Evolutionary conservation across 2,888 invertebrate species (phyloP).

Genomic region (Nomada ruficornis): DNA sequence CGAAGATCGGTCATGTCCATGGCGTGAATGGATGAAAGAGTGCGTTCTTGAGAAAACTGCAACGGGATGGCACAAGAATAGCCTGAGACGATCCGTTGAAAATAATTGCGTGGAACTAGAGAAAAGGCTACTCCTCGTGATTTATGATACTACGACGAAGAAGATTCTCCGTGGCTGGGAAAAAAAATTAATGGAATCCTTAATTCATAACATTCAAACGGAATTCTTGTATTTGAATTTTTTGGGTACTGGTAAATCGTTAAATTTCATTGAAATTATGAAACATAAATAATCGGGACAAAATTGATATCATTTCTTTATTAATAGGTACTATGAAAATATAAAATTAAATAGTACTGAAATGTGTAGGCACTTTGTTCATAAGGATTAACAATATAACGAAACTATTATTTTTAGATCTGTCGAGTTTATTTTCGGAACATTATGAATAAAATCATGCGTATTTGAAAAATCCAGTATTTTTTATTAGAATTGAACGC

Average conservation of each 20-base stretch:
- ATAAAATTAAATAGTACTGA: no score
- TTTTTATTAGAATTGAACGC: no score
- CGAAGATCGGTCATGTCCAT: constrained; percentile 16
- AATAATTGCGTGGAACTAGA: not conserved
- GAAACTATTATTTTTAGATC: no score
- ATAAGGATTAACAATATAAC: no score
- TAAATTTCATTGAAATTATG: no score
- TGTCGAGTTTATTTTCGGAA: no score
- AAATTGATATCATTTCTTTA: not conserved
- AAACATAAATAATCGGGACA: not conserved
- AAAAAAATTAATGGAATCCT: not conserved
- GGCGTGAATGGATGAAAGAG: constrained; percentile 19
- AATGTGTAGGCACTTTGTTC: no score
- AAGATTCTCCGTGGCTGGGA: not conserved
- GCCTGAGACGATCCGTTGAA: not conserved
- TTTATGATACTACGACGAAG: constrained; percentile 1
- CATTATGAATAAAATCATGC: no score
- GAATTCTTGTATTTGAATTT: not conserved
- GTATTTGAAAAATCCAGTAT: no score
- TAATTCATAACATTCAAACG: not conserved
- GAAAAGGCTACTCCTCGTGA: not conserved
- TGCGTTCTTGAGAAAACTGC: not conserved
- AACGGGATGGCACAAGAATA: not conserved
- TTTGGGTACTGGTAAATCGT: not conserved
- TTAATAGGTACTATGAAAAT: no score